These are phyloP conservation scores for Brachypodius melanocephalos DNA, from an alignment of 2,113 vertebrate species.

Conservation along the genomic window DNA sequence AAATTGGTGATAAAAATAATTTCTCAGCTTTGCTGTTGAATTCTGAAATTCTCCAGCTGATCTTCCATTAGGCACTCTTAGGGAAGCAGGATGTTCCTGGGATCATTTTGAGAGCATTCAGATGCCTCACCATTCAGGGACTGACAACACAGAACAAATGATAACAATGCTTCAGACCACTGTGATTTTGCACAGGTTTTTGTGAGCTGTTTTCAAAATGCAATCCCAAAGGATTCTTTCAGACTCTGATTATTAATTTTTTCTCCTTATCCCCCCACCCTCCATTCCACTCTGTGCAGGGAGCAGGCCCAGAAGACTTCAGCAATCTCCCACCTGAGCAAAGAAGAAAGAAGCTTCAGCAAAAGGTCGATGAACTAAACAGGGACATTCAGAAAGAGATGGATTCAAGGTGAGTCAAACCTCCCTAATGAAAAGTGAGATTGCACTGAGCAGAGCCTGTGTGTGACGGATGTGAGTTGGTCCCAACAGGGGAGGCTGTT, in stretches of 20 bases:
- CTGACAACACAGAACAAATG: not conserved
- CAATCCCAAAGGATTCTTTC: not conserved
- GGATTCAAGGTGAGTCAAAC: conserved; percentile 85
- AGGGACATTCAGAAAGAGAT: conserved; percentile 94
- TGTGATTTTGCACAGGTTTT: not conserved
- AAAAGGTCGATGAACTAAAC: conserved; percentile 91
- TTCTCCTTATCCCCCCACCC: not conserved
- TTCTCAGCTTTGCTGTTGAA: not conserved
- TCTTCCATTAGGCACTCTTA: not conserved
- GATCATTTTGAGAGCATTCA: not conserved
- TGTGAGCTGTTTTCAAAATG: not conserved
- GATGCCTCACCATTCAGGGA: not conserved
- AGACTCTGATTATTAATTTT: not conserved
- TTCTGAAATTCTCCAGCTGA: not conserved
- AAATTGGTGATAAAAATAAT: not conserved
- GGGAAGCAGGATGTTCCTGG: not conserved
- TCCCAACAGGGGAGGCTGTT: not conserved
- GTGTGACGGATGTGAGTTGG: not conserved
- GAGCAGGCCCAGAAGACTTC: conserved; percentile 93
- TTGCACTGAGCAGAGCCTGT: not conserved
- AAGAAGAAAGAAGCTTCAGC: conserved; percentile 94
- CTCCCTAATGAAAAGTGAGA: not conserved
- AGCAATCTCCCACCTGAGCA: conserved; percentile 97
- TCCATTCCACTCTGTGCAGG: conserved; percentile 71
- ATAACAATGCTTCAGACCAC: conserved; percentile 36